Evolutionary conservation across 2,113 vertebrate species (phyloP), one percentile per base, ranked within the genome.

Genomic region (Hystrix brachyura): DNA sequence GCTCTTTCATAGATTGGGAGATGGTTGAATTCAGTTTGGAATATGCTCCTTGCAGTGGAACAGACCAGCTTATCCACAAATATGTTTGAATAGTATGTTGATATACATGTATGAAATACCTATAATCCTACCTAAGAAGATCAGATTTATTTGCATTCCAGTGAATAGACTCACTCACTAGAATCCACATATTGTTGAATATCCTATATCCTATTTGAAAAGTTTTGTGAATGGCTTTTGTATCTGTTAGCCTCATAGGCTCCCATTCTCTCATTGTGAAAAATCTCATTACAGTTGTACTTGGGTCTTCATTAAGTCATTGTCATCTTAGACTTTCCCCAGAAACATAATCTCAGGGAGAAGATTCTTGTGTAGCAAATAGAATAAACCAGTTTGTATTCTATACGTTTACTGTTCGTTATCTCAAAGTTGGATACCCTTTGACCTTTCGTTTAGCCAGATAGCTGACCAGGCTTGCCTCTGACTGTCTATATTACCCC

Each of bases 401-500:
- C 48, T 92, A 8, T 94, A 27, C 21, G 12, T 86, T 78, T 57
- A 87, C 38, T 93, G 53, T 90, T 80, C 48, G 48, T 93, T 65
- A 65, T 43, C 78, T 59, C 69, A 23, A 38, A 29, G 88, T 80
- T 43, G 38, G 25, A 84, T 95, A 14, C 5, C 48, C 48, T 90
- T 97, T 88, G 65, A 86, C 82, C 38, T 76, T 87, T 87, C 7
- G 4, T 3, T 13, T 80, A 76, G 92, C n/a, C 67, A 85, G 12
- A 43, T 60, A 91, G 34, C 94, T 17, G 51, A 46, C 38, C 38
- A 88, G 78, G 18, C 72, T 80, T 85, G 38, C 32, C 65, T 94
- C 82, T 95, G 81, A 96, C 78, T 88, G 74, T 94, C 71, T 91
- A 92, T 97, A 38, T 95, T 90, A 67, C 78, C 89, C 94, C 96